Evolutionary conservation across 2,113 vertebrate species (phyloP), one percentile per base, ranked within the genome.

Genomic region (Rana temporaria): DNA sequence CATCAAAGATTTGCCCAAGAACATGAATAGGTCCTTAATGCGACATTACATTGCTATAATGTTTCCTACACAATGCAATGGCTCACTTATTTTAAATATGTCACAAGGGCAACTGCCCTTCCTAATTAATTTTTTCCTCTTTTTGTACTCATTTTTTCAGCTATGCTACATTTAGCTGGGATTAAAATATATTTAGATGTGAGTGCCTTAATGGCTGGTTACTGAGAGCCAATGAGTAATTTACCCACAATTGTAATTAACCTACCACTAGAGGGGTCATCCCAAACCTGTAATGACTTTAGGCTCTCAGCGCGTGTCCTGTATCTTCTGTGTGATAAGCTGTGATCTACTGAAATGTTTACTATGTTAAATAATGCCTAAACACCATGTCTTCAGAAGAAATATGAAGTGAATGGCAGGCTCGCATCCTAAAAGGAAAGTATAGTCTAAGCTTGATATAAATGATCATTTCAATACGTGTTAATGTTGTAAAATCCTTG

Each of bases 191-290:
- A 74, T 74, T 57, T 74, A 59, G 8, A 30, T 74, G 26, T 7
- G 7, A 60, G 32, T n/a, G 38, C n/a, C 32, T 63, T 22, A n/a
- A 9, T 62, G 32, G 73, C n/a, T 38, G 48, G 20, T 38, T 79
- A 56, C 26, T 32, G 30, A 66, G 48, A 78, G 18, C 24, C 52
- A 18, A 30, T 66, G 24, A 24, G 19, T 56, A 66, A 66, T 30
- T 30, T 26, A 55, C 63, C 4, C 48, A 24, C 60, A 78, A 68
- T 68, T 68, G 52, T 79, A 68, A 79, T 79, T 53, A 68, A 68
- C 64, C 65, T 59, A 57, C 64, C 77, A 68, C 64, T 79, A 68
- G 65, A 68, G 53, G 63, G 53, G 64, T 79, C 77, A 68, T 68
- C 12, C 19, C 11, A 79, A 79, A 24, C 19, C 11, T 22, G 57